Conservation (phyloP, 1,140 invertebrate genomes). For the Drosophila rufa region DNA sequence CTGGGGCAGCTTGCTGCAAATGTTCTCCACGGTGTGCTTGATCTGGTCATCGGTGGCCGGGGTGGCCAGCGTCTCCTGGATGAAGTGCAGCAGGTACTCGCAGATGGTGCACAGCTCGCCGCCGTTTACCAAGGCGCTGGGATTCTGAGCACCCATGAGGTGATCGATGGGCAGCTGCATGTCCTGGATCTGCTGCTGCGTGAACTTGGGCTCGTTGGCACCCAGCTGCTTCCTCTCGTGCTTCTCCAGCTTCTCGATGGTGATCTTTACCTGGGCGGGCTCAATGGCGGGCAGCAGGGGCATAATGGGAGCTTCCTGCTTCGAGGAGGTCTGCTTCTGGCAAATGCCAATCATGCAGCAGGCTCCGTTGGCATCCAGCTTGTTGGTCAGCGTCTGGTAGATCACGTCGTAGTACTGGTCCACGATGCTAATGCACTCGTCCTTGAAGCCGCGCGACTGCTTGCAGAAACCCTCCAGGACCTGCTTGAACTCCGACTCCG, state of each 20-base stretch:
- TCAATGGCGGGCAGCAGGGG: slow-evolving; percentile 71
- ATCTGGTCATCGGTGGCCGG: slow-evolving; percentile 89
- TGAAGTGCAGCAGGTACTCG: slow-evolving; percentile 92
- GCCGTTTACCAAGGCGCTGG: slow-evolving; percentile 85
- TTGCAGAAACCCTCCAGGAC: slow-evolving; percentile 92
- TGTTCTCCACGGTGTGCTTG: slow-evolving; percentile 88
- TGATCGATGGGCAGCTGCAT: slow-evolving; percentile 89
- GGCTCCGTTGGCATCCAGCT: slow-evolving; percentile 89
- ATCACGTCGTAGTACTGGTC: slow-evolving; percentile 91
- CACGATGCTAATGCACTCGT: slow-evolving; percentile 89
- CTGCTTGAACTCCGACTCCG: slow-evolving; percentile 92
- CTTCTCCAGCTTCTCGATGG: slow-evolving; percentile 65
- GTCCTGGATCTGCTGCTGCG: slow-evolving; percentile 62
- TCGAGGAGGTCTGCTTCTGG: slow-evolving; percentile 67
- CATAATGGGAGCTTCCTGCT: slow-evolving; percentile 73
- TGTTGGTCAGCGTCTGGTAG: slow-evolving; percentile 90
- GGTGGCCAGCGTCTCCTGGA: slow-evolving; percentile 90
- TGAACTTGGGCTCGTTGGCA: slow-evolving; percentile 76
- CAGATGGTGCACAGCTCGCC: slow-evolving; percentile 91
- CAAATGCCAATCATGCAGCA: slow-evolving; percentile 92
- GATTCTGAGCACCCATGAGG: slow-evolving; percentile 86
- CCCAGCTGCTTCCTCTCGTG: slow-evolving; percentile 52
- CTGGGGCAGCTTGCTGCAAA: slow-evolving; percentile 89
- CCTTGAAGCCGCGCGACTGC: slow-evolving; percentile 89
- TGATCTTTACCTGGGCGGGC: slow-evolving; percentile 76